Percentiles rank a stretch among this genome's conserved stretches.
These are phyloP conservation scores for Condylura cristata DNA, from an alignment of 2,113 vertebrate species.

Conservation along the genomic window DNA sequence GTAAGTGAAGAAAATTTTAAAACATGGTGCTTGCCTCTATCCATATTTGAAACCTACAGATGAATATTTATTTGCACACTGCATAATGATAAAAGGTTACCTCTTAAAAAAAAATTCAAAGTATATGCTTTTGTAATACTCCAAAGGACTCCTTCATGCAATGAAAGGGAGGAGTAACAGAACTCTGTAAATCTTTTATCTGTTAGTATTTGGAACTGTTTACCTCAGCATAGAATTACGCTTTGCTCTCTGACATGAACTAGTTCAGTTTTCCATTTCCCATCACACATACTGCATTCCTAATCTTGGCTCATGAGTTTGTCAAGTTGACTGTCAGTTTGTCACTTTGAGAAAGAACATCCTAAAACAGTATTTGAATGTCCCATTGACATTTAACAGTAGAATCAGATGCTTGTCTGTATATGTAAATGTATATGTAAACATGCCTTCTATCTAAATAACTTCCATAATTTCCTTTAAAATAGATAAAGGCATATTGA, in stretches of 20 bases:
- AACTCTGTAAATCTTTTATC: neutral
- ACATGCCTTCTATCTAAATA: neutral
- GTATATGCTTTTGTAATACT: neutral
- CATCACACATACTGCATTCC: neutral
- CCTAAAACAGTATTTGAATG: neutral
- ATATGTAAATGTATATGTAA: neutral
- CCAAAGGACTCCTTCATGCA: neutral
- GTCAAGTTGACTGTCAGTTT: neutral
- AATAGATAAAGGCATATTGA: neutral
- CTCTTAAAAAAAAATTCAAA: neutral
- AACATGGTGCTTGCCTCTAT: neutral
- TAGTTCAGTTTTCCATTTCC: neutral
- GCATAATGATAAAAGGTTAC: neutral
- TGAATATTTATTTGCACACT: neutral
- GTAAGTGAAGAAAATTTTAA: slow-evolving; percentile 23
- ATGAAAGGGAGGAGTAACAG: neutral
- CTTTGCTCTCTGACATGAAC: neutral
- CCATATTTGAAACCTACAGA: slow-evolving; percentile 37
- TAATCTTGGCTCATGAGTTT: neutral
- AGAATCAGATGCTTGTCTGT: neutral
- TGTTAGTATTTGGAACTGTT: neutral
- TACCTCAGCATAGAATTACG: neutral
- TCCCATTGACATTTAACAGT: neutral
- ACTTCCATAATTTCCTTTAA: neutral
- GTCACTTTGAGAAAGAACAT: neutral